Evolutionary conservation across 2,113 vertebrate species (phyloP).

Genomic region (Bombycilla garrulus): DNA sequence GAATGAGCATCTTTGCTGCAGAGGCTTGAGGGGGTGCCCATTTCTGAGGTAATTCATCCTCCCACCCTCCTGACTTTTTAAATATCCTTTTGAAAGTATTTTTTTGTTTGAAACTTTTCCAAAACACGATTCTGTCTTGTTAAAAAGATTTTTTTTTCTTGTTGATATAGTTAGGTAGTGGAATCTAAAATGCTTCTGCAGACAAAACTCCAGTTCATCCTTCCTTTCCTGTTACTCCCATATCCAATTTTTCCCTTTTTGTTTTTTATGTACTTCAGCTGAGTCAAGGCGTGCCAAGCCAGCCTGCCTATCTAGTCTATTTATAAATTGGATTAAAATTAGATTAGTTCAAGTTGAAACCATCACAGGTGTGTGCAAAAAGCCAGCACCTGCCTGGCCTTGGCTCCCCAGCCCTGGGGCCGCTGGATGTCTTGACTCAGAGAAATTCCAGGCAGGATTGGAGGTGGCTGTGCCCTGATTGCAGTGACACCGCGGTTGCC

Average conservation of each 20-base stretch:
- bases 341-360: neutral
- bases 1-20: neutral
- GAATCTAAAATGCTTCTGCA: neutral
- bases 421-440: neutral
- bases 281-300: neutral
- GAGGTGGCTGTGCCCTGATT: neutral
- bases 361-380: neutral
- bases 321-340: neutral
- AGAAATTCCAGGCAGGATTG: neutral
- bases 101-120: neutral
- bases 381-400: neutral
- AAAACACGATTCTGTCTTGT: neutral
- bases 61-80: neutral
- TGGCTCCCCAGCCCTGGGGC: neutral
- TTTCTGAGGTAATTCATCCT: neutral
- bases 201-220: neutral
- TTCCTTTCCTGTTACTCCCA: neutral
- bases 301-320: neutral
- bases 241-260: rapidly evolving
- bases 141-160: neutral
- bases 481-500: neutral
- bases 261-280: neutral
- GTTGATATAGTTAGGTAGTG: rapidly evolving
- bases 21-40: neutral
- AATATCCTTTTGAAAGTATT: neutral